Conservation (phyloP, 1,140 invertebrate genomes). For the Brachionus rubens region DNA sequence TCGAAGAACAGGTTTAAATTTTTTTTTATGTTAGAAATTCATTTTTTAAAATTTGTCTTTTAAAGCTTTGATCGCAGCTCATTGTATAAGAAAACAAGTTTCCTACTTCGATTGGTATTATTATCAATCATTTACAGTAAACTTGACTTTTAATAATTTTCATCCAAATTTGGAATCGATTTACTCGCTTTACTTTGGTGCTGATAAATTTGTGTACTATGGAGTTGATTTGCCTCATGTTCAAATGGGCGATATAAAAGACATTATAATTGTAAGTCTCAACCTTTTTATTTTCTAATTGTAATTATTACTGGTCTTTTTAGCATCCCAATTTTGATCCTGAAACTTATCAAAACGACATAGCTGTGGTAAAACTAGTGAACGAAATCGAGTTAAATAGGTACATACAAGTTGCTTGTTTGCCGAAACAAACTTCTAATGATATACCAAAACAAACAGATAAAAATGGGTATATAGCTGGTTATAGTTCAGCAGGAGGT, state of each 20-base stretch:
- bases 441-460: background rate
- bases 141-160: conserved; percentile 14
- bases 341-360: background rate
- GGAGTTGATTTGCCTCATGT: conserved; percentile 11
- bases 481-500: conserved; percentile 6
- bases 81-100: conserved; percentile 31
- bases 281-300: background rate
- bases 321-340: conserved; percentile 18
- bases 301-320: background rate
- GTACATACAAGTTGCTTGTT: conserved; percentile 6
- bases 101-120: background rate
- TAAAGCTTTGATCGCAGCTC: conserved; percentile 15
- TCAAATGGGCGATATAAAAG: conserved; percentile 11
- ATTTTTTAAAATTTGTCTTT: too few species aligned
- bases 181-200: background rate
- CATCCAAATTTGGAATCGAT: conserved; percentile 32
- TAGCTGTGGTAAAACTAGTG: conserved; percentile 2
- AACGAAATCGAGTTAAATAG: background rate
- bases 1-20: conserved; percentile 29
- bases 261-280: conserved; percentile 6
- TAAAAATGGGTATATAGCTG: background rate
- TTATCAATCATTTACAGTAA: background rate
- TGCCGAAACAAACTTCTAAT: background rate
- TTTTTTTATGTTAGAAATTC: too few species aligned
- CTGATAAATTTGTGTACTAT: conserved; percentile 28